Conservation (phyloP, 2,797 vertebrate species). For the Trichosurus vulpecula region DNA sequence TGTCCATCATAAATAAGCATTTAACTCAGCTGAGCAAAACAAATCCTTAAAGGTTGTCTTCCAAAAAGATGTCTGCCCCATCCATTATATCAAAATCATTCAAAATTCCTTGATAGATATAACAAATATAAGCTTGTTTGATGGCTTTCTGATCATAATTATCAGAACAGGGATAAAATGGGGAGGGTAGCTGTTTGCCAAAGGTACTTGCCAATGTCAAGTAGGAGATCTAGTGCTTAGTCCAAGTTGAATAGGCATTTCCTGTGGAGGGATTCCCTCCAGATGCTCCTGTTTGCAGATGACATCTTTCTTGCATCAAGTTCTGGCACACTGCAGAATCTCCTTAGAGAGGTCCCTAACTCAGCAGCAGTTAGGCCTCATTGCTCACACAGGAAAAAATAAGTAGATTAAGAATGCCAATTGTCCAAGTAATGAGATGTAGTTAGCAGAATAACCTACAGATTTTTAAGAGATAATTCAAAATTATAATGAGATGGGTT, state of each 20-base stretch:
- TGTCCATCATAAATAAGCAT: background rate
- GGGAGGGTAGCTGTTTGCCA: background rate
- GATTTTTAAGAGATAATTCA: background rate
- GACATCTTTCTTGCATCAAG: background rate
- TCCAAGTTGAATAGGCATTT: background rate
- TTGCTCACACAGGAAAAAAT: background rate
- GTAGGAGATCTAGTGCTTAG: background rate
- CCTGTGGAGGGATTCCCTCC: background rate
- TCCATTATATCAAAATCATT: background rate
- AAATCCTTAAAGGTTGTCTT: background rate
- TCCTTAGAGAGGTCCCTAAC: background rate
- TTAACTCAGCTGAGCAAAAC: background rate
- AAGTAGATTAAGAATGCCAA: background rate
- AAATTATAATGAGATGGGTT: background rate
- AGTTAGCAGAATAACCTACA: background rate
- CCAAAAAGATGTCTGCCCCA: background rate
- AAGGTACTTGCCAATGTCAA: background rate
- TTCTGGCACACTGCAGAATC: background rate
- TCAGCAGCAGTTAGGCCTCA: background rate
- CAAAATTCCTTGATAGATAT: background rate
- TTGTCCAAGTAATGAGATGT: background rate
- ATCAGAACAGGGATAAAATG: background rate
- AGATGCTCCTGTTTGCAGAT: background rate
- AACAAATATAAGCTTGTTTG: background rate
- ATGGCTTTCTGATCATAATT: background rate